These are phyloP conservation scores for Etheostoma spectabile DNA, from an alignment of 2,113 vertebrate species.

Conservation along the genomic window DNA sequence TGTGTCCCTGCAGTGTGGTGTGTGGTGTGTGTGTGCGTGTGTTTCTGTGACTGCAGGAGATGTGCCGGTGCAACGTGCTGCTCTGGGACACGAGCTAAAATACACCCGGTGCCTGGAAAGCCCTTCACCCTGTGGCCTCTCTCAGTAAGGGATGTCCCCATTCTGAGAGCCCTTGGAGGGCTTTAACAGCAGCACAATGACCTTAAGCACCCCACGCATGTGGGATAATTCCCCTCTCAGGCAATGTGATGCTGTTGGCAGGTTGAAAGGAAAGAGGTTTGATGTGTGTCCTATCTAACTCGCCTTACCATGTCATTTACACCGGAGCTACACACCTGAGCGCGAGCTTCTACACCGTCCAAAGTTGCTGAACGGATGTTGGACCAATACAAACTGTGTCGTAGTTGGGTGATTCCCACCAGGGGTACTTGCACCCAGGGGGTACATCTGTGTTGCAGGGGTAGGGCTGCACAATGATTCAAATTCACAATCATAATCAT, in stretches of 20 bases:
- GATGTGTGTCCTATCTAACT: conserved; percentile 62
- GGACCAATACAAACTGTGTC: not conserved
- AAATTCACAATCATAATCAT: no score
- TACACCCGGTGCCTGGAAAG: conserved; percentile 55
- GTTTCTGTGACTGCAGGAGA: conserved; percentile 3
- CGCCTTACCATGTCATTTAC: conserved; percentile 51
- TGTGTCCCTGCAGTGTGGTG: conserved; percentile 13
- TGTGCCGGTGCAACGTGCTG: conserved; percentile 25
- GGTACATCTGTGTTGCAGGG: no score
- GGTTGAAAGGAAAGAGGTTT: conserved; percentile 69
- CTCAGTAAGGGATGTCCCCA: conserved; percentile 51
- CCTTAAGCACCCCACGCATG: conserved; percentile 10
- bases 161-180: conserved; percentile 51
- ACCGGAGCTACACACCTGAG: conserved; percentile 39
- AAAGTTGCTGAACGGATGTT: not conserved
- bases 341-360: conserved; percentile 4
- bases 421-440: no score
- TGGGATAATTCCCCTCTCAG: conserved; percentile 33
- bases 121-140: conserved; percentile 50
- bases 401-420: not conserved
- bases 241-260: conserved; percentile 58
- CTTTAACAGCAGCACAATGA: conserved; percentile 21
- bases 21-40: conserved; percentile 29
- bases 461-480: no score
- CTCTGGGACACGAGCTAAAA: conserved; percentile 59